phyloP scores from a whole-genome alignment of 2,113 vertebrate species.

The Oryzias woworae region DNA sequence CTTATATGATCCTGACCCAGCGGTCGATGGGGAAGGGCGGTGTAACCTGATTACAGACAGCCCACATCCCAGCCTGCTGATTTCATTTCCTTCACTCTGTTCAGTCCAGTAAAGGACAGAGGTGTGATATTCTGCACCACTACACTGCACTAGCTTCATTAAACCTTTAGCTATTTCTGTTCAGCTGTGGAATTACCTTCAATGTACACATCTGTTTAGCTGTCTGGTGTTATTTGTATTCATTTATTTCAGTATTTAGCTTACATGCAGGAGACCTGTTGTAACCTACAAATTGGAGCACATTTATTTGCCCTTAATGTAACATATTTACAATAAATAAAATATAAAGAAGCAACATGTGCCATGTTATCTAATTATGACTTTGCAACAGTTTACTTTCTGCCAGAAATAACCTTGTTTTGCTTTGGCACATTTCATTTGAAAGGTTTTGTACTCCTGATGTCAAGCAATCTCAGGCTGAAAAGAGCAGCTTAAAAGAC shows the following conservation, averaged over 20 bases:
- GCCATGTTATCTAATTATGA: too few species aligned
- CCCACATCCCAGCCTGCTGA: slow-evolving; percentile 65
- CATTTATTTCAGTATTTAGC: slow-evolving; percentile 1
- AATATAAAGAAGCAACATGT: too few species aligned
- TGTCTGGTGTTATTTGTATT: slow-evolving; percentile 3
- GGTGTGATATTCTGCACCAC: slow-evolving; percentile 54
- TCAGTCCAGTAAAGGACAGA: slow-evolving; percentile 46
- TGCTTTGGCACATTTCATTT: too few species aligned
- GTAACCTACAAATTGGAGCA: neutral
- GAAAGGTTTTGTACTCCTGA: too few species aligned
- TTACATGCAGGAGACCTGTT: neutral
- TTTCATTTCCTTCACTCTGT: slow-evolving; percentile 62
- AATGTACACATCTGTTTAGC: slow-evolving; percentile 23
- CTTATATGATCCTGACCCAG: slow-evolving; percentile 63
- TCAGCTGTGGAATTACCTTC: slow-evolving; percentile 26
- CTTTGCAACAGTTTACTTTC: too few species aligned
- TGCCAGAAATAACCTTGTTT: too few species aligned
- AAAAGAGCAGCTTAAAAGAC: too few species aligned
- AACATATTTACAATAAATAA: too few species aligned
- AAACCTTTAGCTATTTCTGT: slow-evolving; percentile 26
- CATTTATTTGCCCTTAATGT: too few species aligned
- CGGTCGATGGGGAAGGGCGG: slow-evolving; percentile 64
- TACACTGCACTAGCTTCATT: slow-evolving; percentile 34
- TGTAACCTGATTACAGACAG: slow-evolving; percentile 71
- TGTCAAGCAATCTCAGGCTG: too few species aligned